Percentiles rank a stretch among this genome's conserved stretches.
These are phyloP conservation scores for Platorchestia sp. DNA, from an alignment of 1,140 invertebrate species.

Conservation along the genomic window DNA sequence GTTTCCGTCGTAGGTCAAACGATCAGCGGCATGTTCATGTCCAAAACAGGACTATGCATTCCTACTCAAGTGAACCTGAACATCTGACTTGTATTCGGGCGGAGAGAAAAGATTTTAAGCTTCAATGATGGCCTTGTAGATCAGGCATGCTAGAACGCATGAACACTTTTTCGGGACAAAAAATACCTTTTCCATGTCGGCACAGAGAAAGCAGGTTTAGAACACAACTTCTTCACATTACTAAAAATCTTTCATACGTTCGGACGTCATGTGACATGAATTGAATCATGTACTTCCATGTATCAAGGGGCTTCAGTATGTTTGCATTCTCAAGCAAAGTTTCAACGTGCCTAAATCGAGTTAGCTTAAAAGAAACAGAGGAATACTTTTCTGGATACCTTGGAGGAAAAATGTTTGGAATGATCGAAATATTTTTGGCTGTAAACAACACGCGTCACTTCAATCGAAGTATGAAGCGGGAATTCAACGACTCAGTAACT, in stretches of 20 bases:
- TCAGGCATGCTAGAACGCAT: neutral
- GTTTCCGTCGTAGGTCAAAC: neutral
- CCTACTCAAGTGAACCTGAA: neutral
- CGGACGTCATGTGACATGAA: neutral
- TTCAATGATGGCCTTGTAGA: neutral
- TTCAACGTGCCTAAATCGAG: neutral
- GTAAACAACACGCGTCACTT: neutral
- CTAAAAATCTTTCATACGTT: neutral
- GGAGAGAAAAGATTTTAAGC: neutral
- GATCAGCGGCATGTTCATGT: neutral
- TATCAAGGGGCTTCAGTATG: neutral
- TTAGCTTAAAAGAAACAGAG: neutral
- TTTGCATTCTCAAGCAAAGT: neutral
- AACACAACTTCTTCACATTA: neutral
- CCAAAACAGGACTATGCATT: neutral
- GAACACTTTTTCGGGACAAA: neutral
- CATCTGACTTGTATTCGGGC: neutral
- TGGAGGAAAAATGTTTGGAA: neutral
- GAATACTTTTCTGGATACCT: neutral
- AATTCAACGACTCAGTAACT: too few relatives aligned
- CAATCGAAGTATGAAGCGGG: neutral
- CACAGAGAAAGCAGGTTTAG: neutral
- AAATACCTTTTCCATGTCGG: slow-evolving; percentile 1
- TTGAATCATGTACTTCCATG: neutral
- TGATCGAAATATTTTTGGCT: neutral